Percentiles rank a stretch among this genome's conserved stretches.
These are phyloP conservation scores for Ridgeia piscesae DNA, from an alignment of 1,140 invertebrate species.

Conservation along the genomic window DNA sequence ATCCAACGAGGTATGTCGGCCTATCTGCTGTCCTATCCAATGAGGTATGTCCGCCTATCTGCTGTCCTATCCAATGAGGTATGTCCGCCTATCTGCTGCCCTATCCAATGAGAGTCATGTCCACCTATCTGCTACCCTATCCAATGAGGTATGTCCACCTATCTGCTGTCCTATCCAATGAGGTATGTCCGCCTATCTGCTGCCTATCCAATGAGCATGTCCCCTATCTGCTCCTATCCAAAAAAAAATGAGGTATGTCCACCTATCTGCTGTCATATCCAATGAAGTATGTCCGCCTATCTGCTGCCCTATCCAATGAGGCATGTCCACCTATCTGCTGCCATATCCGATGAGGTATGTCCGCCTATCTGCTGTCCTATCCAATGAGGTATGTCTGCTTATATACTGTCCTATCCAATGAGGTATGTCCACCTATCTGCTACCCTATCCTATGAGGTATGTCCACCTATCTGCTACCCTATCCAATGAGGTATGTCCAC, in stretches of 20 bases:
- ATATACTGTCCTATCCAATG: too few relatives aligned
- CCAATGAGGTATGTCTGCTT: too few relatives aligned
- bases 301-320: neutral
- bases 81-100: neutral
- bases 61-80: too few relatives aligned
- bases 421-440: too few relatives aligned
- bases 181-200: neutral
- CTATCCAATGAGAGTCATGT: neutral
- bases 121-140: neutral
- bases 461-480: neutral
- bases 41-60: too few relatives aligned
- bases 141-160: neutral
- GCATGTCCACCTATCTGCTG: neutral
- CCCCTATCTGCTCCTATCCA: too few relatives aligned
- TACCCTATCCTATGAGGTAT: too few relatives aligned
- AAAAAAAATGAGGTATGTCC: neutral
- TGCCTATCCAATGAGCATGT: neutral
- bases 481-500: neutral
- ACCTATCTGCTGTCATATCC: neutral
- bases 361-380: too few relatives aligned
- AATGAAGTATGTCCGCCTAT: neutral
- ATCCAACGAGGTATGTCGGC: too few relatives aligned
- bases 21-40: too few relatives aligned
- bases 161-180: neutral
- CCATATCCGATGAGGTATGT: neutral